Evolutionary conservation across 2,888 invertebrate genomes (phyloP).

Genomic region (Trachelus iudaicus): DNA sequence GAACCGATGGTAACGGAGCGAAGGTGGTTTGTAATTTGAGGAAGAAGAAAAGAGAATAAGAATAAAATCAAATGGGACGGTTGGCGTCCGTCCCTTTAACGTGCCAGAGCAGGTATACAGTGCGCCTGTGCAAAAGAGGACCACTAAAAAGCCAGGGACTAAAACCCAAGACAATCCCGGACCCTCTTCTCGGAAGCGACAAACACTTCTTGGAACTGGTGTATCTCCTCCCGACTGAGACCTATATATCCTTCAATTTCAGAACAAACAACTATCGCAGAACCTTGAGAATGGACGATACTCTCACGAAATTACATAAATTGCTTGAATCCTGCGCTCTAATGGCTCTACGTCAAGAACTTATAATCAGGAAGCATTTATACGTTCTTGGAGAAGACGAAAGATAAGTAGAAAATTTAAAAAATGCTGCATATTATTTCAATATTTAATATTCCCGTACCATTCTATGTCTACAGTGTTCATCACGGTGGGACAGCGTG

Average conservation of each 20-base stretch:
- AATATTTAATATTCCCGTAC: background rate
- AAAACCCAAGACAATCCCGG: background rate
- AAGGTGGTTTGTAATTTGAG: constrained; percentile 19
- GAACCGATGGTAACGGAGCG: background rate
- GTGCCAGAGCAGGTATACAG: background rate
- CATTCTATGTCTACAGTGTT: background rate
- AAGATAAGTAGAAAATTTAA: background rate
- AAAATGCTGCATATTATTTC: background rate
- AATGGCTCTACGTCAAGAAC: background rate
- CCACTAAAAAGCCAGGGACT: background rate
- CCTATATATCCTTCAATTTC: background rate
- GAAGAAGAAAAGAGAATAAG: constrained; percentile 13
- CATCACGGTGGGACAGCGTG: background rate
- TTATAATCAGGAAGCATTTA: too few species aligned
- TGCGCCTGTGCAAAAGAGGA: constrained; percentile 1
- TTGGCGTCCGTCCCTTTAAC: background rate
- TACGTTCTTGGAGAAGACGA: background rate
- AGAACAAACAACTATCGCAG: background rate
- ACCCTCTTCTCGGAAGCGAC: constrained; percentile 1
- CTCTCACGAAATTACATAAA: background rate
- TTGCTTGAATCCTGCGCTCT: background rate
- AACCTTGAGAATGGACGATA: background rate
- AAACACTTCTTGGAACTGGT: background rate
- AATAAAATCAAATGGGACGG: constrained; percentile 4
- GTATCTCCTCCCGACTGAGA: background rate